Base-by-base conservation (phyloP, 2,797 vertebrate genomes). In the Gambelia wislizenii region DNA sequence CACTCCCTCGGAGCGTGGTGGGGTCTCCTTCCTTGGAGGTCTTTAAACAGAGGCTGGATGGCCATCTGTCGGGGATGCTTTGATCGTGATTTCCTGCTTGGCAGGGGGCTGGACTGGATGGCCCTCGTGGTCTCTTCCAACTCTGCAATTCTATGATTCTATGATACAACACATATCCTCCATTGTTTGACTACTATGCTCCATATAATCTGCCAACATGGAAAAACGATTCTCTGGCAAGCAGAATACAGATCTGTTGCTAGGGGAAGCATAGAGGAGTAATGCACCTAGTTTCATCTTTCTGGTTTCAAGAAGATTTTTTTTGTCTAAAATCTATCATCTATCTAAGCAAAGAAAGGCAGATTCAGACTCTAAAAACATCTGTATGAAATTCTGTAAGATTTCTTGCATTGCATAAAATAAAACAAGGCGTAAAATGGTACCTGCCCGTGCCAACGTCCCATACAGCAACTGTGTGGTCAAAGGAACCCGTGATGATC, bases 401-500 rank as follows among this genome's bases (percentile, higher is more conserved):
- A 67, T 10, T 47, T 89, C 70, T 56, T 79, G 22, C 75, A 92
- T 92, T 85, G 67, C 6, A 59, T 0, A 83, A 76, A 42, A 36
- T 27, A 86, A 92, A 80, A 69, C 74, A 3, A 72, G 72, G 59
- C 92, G 90, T 70, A 94, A 82, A 86, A 44, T 33, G 96, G 92
- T 96, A 99, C 99, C 98, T 98, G 96, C 98, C 98, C 80, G 98
- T 98, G 85, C 95, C 95, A 93, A 98, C 96, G 33, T 99, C 98
- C 99, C 99, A 99, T 47, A 99, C 96, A 47, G 90, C 96, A 74
- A 98, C 98, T 0, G 98, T 98, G 90, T 99, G 97, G 95, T 99
- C 99, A 92, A 99, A 99, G 64, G 99, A 99, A 86, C 98, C 98
- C 0, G 98, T 99, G 95, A 99, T 97, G 74, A 99, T 97, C 87